Percentiles rank a stretch among this genome's conserved stretches.
Evolutionary conservation across 2,113 vertebrate species (phyloP).

Genomic region (Neodontobutis hainanensis): DNA sequence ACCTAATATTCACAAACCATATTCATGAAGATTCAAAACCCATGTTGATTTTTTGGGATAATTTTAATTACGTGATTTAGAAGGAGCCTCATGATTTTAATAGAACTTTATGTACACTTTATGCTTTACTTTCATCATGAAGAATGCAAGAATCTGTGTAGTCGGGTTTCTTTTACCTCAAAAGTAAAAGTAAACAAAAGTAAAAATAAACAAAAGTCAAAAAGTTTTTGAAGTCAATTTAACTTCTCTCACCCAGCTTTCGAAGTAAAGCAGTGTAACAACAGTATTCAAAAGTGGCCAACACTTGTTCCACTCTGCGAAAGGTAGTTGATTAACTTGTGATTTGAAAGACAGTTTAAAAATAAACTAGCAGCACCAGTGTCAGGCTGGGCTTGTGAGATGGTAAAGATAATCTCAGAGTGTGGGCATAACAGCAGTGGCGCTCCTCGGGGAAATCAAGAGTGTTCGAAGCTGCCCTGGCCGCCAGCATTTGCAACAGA

Average conservation of each 20-base stretch:
- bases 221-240: neutral
- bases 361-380: constrained; percentile 48
- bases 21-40: no score
- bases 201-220: no score
- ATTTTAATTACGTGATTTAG: no score
- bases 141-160: no score
- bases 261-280: neutral
- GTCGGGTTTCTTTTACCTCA: no score
- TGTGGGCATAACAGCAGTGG: constrained; percentile 55
- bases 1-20: no score
- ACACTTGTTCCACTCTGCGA: constrained; percentile 49
- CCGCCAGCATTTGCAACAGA: constrained; percentile 49
- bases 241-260: neutral
- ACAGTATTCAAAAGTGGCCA: constrained; percentile 4
- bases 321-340: constrained; percentile 35
- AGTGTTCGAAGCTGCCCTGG: constrained; percentile 62
- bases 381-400: constrained; percentile 52
- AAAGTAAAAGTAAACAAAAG: no score
- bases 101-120: no score
- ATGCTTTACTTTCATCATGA: no score
- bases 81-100: no score
- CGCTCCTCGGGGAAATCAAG: constrained; percentile 74
- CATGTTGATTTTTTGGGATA: no score
- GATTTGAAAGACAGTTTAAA: constrained; percentile 56
- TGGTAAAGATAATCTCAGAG: constrained; percentile 67